phyloP scores from a whole-genome alignment of 2,113 vertebrate species.

The Lycaon pictus region DNA sequence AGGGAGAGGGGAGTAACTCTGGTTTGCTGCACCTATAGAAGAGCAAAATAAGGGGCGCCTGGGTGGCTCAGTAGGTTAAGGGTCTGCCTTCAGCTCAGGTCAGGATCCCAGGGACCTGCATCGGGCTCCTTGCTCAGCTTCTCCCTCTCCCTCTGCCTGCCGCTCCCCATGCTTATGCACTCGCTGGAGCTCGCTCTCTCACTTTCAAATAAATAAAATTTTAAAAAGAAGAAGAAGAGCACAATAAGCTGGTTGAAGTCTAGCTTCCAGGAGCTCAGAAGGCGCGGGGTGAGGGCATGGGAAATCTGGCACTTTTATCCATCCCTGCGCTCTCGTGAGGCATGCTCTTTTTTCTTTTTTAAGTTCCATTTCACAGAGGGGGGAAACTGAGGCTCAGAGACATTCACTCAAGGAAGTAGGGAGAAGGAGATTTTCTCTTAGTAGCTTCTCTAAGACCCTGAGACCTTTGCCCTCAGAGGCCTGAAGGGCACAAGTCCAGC shows the following conservation, averaged over 20 bases:
- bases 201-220: no score
- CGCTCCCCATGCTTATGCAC: no score
- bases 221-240: no score
- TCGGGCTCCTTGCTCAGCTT: no score
- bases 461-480: neutral
- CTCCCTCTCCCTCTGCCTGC: no score
- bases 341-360: neutral
- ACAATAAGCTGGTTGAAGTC: neutral
- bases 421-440: neutral
- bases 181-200: fast-evolving
- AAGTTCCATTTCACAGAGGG: neutral
- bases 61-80: no score
- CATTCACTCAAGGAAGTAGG: neutral
- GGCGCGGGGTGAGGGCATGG: neutral
- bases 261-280: neutral
- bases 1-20: no score
- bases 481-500: neutral
- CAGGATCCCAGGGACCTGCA: no score
- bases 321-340: neutral
- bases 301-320: neutral
- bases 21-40: fast-evolving
- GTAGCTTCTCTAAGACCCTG: neutral
- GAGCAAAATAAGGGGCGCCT: neutral
- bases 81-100: no score
- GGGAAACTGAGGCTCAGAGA: neutral